Percentiles rank a stretch among this genome's conserved stretches.
These are phyloP conservation scores for Quadroppia sp. DNA, from an alignment of 2,888 invertebrate genomes.

Conservation along the genomic window DNA sequence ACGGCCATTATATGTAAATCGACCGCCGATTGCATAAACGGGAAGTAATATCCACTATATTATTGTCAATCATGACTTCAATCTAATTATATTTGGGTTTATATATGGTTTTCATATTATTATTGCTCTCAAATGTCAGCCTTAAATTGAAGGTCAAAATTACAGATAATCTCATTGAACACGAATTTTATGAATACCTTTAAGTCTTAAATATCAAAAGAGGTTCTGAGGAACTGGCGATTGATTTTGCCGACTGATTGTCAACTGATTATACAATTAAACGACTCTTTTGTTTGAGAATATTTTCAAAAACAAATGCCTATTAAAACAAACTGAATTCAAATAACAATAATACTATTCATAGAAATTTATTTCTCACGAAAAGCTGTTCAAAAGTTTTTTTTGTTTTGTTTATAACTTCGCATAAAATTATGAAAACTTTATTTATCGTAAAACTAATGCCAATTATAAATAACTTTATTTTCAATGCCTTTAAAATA, in stretches of 20 bases:
- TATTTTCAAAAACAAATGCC: background rate
- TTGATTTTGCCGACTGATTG: background rate
- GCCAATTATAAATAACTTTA: background rate
- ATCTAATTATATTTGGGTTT: background rate
- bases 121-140: constrained; percentile 8
- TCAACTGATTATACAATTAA: constrained; percentile 17
- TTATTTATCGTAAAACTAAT: constrained; percentile 4
- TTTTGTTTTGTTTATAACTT: background rate
- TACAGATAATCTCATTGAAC: background rate
- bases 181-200: background rate
- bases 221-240: background rate
- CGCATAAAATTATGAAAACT: background rate
- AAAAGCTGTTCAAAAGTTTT: background rate
- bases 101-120: background rate
- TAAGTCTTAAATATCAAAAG: background rate
- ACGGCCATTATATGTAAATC: constrained; percentile 14
- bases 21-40: constrained; percentile 30
- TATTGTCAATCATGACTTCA: constrained; percentile 11
- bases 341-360: background rate
- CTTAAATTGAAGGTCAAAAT: background rate
- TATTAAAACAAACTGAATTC: background rate
- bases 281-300: background rate
- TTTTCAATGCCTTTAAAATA: background rate
- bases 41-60: constrained; percentile 19
- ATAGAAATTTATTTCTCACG: background rate